Evolutionary conservation across 64 coral and sea anemone species (phyloP).

Genomic region (Pocillopora verrucosa): DNA sequence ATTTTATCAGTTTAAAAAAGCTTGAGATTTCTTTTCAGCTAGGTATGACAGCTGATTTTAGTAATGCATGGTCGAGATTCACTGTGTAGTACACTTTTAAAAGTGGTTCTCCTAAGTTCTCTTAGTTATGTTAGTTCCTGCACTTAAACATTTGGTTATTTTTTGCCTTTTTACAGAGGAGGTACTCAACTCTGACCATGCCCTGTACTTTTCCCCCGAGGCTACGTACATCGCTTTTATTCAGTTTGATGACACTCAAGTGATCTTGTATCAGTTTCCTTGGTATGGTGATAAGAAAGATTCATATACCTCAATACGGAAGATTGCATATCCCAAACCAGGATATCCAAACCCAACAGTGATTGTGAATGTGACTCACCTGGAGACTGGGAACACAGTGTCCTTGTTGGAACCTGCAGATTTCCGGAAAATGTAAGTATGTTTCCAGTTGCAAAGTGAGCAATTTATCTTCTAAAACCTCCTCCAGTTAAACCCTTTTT

Average conservation of each 20-base stretch:
- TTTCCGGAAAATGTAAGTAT: slow-evolving; percentile 55
- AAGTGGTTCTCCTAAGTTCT: too few relatives aligned
- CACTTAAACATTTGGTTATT: neutral
- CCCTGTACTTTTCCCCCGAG: slow-evolving; percentile 61
- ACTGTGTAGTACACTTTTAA: too few relatives aligned
- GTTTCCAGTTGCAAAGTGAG: neutral
- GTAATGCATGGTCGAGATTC: too few relatives aligned
- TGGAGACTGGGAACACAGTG: neutral
- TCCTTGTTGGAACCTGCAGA: slow-evolving; percentile 15
- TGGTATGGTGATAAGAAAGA: slow-evolving; percentile 39
- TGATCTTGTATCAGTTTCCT: slow-evolving; percentile 46
- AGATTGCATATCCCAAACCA: slow-evolving; percentile 80
- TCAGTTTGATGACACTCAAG: slow-evolving; percentile 62
- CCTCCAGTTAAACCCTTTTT: too few relatives aligned
- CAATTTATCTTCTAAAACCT: neutral
- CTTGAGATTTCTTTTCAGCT: too few relatives aligned
- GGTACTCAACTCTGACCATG: slow-evolving; percentile 39
- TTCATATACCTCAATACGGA: slow-evolving; percentile 52
- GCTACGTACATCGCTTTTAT: slow-evolving; percentile 41
- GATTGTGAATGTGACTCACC: slow-evolving; percentile 43
- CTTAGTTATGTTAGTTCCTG: too few relatives aligned
- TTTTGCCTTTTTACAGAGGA: slow-evolving; percentile 61
- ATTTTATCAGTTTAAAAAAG: too few relatives aligned
- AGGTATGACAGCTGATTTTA: too few relatives aligned
- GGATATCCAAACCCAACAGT: slow-evolving; percentile 54